A percentile compares a stretch with the other conserved stretches of the same genome.
phyloP scores from a whole-genome alignment of 2,888 invertebrate genomes.

The Hirudinaria manillensis region DNA sequence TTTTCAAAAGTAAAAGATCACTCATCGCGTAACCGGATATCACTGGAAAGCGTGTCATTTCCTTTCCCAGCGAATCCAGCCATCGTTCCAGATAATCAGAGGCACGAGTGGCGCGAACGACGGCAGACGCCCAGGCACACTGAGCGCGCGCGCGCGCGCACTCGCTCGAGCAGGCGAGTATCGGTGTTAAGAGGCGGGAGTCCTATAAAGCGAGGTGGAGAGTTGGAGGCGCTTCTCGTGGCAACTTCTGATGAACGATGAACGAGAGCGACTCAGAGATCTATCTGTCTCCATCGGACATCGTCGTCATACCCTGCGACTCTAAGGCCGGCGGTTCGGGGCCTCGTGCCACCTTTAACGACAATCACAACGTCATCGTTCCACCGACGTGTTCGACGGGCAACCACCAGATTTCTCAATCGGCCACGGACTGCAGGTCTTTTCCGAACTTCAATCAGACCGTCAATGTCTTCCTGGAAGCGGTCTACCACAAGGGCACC shows the following conservation, averaged over 20 bases:
- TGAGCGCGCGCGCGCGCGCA: not conserved
- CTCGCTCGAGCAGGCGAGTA: not conserved
- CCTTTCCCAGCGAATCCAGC: too few species aligned
- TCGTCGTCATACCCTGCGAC: not conserved
- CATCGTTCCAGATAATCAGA: too few species aligned
- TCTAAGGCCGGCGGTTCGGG: not conserved
- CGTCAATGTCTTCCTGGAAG: not conserved
- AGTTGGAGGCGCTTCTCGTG: not conserved
- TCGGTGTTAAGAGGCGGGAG: not conserved
- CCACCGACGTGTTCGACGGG: not conserved
- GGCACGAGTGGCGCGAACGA: not conserved
- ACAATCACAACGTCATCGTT: not conserved
- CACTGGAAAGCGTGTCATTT: too few species aligned
- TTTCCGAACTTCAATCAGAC: not conserved
- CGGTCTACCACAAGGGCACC: conserved; percentile 14
- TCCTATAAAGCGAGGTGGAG: not conserved
- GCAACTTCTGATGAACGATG: not conserved
- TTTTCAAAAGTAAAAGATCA: too few species aligned
- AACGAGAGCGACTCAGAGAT: conserved; percentile 3
- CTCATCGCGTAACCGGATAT: too few species aligned
- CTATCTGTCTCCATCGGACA: conserved; percentile 3
- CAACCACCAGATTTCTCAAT: too few species aligned
- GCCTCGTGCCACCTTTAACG: not conserved
- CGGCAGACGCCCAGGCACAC: not conserved
- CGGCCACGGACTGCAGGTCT: not conserved